Evolutionary conservation across 2,113 vertebrate species (phyloP).

Genomic region (Fulica atra): DNA sequence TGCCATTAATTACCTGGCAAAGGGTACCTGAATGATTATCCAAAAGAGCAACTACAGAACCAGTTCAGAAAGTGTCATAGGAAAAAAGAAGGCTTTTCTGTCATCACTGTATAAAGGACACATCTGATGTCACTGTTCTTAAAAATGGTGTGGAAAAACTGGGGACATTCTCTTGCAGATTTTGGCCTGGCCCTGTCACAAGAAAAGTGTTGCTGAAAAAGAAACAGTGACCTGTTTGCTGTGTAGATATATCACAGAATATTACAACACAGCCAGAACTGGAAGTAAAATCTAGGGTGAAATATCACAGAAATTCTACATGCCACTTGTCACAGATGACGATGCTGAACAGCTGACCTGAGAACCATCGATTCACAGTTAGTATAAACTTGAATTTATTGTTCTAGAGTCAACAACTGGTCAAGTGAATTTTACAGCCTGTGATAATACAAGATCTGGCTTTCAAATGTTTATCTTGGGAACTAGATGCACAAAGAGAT

Average conservation of each 20-base stretch:
- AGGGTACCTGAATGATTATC: not conserved
- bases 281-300: not conserved
- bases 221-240: not conserved
- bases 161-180: not conserved
- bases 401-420: not conserved
- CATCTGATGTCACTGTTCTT: not conserved
- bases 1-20: not conserved
- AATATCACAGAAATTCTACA: not conserved
- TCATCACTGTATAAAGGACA: not conserved
- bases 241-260: not conserved
- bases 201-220: not conserved
- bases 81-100: not conserved
- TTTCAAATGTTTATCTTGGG: not conserved
- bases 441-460: not conserved
- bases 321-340: not conserved
- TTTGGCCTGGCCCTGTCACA: not conserved
- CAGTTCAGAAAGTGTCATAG: not conserved
- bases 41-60: not conserved
- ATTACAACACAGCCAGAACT: not conserved
- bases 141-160: not conserved
- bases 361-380: not conserved
- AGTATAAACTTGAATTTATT: not conserved
- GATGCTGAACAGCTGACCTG: not conserved
- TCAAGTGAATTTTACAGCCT: not conserved
- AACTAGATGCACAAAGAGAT: not conserved